Evolutionary conservation across 2,888 invertebrate genomes (phyloP).

Genomic region (Nasonovia ribisnigri): DNA sequence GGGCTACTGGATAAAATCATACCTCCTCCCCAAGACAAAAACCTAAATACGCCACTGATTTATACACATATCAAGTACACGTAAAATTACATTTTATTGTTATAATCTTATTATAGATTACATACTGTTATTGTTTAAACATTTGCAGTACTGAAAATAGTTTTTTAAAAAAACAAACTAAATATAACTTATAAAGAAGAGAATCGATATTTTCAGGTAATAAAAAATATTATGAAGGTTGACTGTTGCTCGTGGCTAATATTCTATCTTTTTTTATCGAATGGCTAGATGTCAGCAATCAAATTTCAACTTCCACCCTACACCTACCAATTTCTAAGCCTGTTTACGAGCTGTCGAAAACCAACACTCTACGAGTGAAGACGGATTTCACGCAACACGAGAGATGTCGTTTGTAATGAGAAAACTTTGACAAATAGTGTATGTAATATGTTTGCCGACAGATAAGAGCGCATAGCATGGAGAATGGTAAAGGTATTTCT

Average conservation of each 20-base stretch:
- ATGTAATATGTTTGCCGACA: conserved; percentile 47
- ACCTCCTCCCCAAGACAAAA: no score
- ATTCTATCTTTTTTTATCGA: conserved; percentile 12
- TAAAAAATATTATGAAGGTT: not conserved
- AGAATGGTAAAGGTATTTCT: conserved; percentile 44
- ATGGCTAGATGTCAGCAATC: conserved; percentile 38
- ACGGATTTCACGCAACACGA: conserved; percentile 52
- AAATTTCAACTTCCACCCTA: conserved; percentile 36
- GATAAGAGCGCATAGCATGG: conserved; percentile 40
- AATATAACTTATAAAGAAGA: not conserved
- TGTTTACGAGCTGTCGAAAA: conserved; percentile 57
- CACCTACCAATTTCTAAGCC: conserved; percentile 18
- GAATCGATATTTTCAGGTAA: not conserved
- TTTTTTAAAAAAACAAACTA: not conserved
- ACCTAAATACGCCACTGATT: no score
- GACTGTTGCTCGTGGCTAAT: not conserved
- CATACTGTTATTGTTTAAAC: not conserved
- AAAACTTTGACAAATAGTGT: conserved; percentile 63
- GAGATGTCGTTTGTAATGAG: conserved; percentile 61
- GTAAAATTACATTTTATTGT: not conserved
- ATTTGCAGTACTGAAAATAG: not conserved
- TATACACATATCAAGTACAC: not conserved
- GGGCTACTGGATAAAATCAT: no score
- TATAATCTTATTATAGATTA: conserved; percentile 6
- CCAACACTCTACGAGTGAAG: conserved; percentile 26